phyloP scores from a whole-genome alignment of 1,140 invertebrate genomes.

The Atta colombica region DNA sequence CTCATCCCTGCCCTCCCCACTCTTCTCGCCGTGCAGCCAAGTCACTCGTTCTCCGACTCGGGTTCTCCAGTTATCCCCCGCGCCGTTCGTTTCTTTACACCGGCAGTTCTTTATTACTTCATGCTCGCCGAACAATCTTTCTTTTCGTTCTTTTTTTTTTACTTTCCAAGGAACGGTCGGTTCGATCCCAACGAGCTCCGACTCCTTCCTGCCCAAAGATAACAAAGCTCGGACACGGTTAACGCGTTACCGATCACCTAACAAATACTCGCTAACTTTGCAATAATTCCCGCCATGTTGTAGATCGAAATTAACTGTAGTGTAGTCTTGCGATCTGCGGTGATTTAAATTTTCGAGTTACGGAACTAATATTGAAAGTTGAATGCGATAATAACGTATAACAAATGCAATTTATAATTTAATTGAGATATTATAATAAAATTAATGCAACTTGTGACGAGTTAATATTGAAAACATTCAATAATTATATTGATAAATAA shows the following conservation, averaged over 20 bases:
- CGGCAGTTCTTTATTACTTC: conserved; percentile 74
- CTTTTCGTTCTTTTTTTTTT: conserved; percentile 45
- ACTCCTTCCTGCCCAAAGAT: conserved; percentile 57
- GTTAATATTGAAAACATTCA: neutral
- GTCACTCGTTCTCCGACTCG: conserved; percentile 37
- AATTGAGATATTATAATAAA: neutral
- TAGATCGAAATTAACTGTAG: neutral
- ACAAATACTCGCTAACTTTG: conserved; percentile 65
- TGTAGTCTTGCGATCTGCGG: neutral
- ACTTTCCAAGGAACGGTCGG: conserved; percentile 14
- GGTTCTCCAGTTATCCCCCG: neutral
- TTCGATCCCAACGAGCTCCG: neutral
- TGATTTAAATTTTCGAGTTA: conserved; percentile 14
- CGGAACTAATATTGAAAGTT: neutral
- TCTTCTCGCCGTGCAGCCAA: neutral
- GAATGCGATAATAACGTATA: neutral
- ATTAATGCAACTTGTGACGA: neutral
- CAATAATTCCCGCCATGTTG: conserved; percentile 55
- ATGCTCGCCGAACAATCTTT: conserved; percentile 66
- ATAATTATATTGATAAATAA: neutral
- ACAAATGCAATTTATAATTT: neutral
- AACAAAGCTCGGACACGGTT: conserved; percentile 73
- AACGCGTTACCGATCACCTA: conserved; percentile 72
- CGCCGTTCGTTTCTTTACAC: conserved; percentile 22
- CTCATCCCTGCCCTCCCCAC: conserved; percentile 18